Evolutionary conservation across 2,113 vertebrate species (phyloP), one percentile per base, ranked within the genome.

Genomic region (Pseudolaguvia tuberculata): DNA sequence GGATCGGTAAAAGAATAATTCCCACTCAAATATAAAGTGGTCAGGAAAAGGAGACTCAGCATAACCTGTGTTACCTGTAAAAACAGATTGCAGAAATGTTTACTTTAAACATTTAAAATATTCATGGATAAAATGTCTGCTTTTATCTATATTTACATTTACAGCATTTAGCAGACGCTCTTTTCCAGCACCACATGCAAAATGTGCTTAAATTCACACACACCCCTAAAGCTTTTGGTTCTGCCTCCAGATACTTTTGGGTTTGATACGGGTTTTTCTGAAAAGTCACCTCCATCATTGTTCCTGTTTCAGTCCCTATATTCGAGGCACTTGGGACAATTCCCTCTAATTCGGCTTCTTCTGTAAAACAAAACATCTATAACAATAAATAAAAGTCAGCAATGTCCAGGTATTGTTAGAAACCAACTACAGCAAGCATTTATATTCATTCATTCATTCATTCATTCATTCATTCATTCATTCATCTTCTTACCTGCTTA

Each of bases 141-240:
- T 48, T 63, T 14, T 59, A 18, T 77, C 50, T 23, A 75, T n/a
- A n/a, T n/a, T n/a, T n/a, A n/a, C n/a, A n/a, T n/a, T n/a, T n/a
- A n/a, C n/a, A n/a, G n/a, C n/a, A n/a, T n/a, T n/a, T n/a, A n/a
- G n/a, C n/a, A n/a, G n/a, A n/a, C n/a, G n/a, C n/a, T n/a, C n/a
- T n/a, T n/a, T n/a, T n/a, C n/a, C n/a, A n/a, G n/a, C n/a, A n/a
- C n/a, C n/a, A n/a, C n/a, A n/a, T n/a, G n/a, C n/a, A n/a, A n/a
- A n/a, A n/a, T n/a, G n/a, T n/a, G n/a, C n/a, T n/a, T n/a, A n/a
- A n/a, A n/a, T n/a, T n/a, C n/a, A n/a, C n/a, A n/a, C 77, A 58
- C 39, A 90, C 89, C 86, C 90, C 90, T 8, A 91, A 86, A 73
- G 85, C 83, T 83, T 89, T 90, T 27, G 90, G 89, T 25, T 91